phyloP scores from a whole-genome alignment of 2,888 invertebrate species.

The Magallana nippona region DNA sequence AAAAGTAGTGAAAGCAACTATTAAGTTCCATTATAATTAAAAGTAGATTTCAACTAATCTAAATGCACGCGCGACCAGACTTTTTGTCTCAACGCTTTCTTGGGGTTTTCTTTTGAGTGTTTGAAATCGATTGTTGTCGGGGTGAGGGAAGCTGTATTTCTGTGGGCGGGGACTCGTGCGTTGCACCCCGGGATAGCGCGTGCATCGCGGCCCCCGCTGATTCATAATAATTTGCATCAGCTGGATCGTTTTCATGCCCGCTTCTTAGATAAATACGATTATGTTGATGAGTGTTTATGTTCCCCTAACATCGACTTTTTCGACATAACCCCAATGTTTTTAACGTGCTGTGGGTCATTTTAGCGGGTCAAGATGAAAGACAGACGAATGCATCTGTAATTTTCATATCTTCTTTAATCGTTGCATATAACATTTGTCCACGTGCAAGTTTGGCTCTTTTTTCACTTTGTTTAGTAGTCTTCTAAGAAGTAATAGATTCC shows the following conservation, averaged over 20 bases:
- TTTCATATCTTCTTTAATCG: slow-evolving; percentile 30
- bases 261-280: slow-evolving; percentile 29
- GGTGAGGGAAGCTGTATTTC: background rate
- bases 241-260: slow-evolving; percentile 32
- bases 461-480: background rate
- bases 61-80: slow-evolving; percentile 27
- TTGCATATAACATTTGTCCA: slow-evolving; percentile 3
- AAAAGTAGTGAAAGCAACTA: slow-evolving; percentile 3
- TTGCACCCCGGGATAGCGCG: slow-evolving; percentile 39
- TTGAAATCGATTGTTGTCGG: background rate
- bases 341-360: slow-evolving; percentile 25
- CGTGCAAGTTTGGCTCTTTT: background rate
- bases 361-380: slow-evolving; percentile 23
- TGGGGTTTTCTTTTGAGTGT: slow-evolving; percentile 13
- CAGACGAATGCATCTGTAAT: slow-evolving; percentile 25
- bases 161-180: slow-evolving; percentile 11
- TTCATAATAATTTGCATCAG: slow-evolving; percentile 23
- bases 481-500: slow-evolving; percentile 1
- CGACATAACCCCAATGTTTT: slow-evolving; percentile 24
- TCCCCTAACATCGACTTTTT: slow-evolving; percentile 15
- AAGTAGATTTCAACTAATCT: slow-evolving; percentile 33
- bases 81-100: slow-evolving; percentile 17
- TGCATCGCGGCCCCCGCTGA: slow-evolving; percentile 30
- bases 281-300: slow-evolving; percentile 33
- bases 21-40: slow-evolving; percentile 33